These are phyloP conservation scores for Corbicula japonica DNA, from an alignment of 2,888 invertebrate genomes.

Conservation along the genomic window DNA sequence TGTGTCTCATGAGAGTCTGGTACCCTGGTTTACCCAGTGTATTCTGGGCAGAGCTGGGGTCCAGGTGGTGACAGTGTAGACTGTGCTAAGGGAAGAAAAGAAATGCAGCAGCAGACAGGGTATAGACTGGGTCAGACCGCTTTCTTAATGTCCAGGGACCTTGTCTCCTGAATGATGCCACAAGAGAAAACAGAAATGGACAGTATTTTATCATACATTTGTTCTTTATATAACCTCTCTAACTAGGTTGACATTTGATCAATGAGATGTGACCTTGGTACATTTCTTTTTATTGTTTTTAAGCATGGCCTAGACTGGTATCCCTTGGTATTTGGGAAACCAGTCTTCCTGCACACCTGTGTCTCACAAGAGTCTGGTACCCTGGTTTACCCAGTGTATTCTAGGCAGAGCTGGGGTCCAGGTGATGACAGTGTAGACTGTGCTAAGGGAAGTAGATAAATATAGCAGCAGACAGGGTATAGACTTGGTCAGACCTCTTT, in stretches of 20 bases:
- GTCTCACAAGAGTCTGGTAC: slow-evolving; percentile 49
- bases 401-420: slow-evolving; percentile 42
- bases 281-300: too few relatives aligned
- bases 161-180: slow-evolving; percentile 32
- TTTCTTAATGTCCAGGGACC: slow-evolving; percentile 56
- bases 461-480: slow-evolving; percentile 39
- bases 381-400: slow-evolving; percentile 38
- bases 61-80: slow-evolving; percentile 51
- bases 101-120: slow-evolving; percentile 32
- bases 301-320: too few relatives aligned
- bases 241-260: too few relatives aligned
- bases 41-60: slow-evolving; percentile 27
- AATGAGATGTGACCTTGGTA: too few relatives aligned
- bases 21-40: slow-evolving; percentile 32
- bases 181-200: too few relatives aligned
- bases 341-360: slow-evolving; percentile 51
- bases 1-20: slow-evolving; percentile 50
- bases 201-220: too few relatives aligned
- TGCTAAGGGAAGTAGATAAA: slow-evolving; percentile 61
- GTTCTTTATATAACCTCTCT: too few relatives aligned
- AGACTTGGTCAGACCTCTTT: slow-evolving; percentile 59
- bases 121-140: slow-evolving; percentile 49
- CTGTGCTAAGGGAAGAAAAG: slow-evolving; percentile 55
- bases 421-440: slow-evolving; percentile 52
- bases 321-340: background rate